Conservation (phyloP, 2,797 vertebrate species). For the Poeciliopsis paucimaculata region DNA sequence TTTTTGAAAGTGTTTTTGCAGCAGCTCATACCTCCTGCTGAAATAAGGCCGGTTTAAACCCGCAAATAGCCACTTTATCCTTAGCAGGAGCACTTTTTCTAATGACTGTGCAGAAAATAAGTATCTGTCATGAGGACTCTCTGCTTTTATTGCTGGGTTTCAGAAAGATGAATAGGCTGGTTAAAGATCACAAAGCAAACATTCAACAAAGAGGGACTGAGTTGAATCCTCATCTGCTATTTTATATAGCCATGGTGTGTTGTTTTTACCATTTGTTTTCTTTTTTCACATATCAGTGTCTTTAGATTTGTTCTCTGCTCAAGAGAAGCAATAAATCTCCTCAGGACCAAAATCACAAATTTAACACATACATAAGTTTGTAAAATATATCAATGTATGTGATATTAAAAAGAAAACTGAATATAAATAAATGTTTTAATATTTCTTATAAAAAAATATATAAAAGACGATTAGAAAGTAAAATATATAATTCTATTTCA, state of each 20-base stretch:
- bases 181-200: slow-evolving; percentile 51
- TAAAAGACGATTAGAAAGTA: background rate
- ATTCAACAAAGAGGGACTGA: slow-evolving; percentile 42
- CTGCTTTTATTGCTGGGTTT: slow-evolving; percentile 48
- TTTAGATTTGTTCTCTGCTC: background rate
- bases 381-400: background rate
- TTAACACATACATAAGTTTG: background rate
- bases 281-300: background rate
- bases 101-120: slow-evolving; percentile 61
- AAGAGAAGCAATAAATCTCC: background rate
- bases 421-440: background rate
- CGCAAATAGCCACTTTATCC: slow-evolving; percentile 40
- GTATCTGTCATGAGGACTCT: slow-evolving; percentile 55
- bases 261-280: background rate
- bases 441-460: background rate
- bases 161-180: slow-evolving; percentile 42
- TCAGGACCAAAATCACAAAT: background rate
- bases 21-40: slow-evolving; percentile 22
- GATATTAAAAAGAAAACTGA: background rate
- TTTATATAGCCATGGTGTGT: slow-evolving; percentile 25
- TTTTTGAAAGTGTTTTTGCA: slow-evolving; percentile 39
- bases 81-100: slow-evolving; percentile 56
- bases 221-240: slow-evolving; percentile 41
- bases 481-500: background rate
- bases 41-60: slow-evolving; percentile 46